phyloP scores from a whole-genome alignment of 2,888 invertebrate species.

The Lithophane semibrunnea region DNA sequence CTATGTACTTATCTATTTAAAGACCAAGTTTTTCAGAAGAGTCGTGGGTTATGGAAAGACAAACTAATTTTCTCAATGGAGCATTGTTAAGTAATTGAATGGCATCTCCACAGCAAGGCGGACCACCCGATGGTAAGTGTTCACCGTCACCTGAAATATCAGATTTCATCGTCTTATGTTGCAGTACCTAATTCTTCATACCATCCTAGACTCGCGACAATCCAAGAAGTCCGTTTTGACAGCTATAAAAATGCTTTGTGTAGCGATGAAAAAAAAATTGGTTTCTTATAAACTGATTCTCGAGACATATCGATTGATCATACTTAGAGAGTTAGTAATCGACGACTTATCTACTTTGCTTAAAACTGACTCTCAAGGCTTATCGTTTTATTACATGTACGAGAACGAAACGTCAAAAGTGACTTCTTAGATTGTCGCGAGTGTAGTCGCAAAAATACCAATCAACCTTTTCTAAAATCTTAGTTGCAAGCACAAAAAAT shows the following conservation, averaged over 20 bases:
- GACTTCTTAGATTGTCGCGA: too few relatives aligned
- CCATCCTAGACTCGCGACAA: not conserved
- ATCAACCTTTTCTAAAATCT: not conserved
- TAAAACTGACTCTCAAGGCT: too few relatives aligned
- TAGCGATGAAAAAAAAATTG: too few relatives aligned
- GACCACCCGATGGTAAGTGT: not conserved
- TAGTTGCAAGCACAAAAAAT: not conserved
- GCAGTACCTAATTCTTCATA: not conserved
- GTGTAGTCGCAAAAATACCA: not conserved
- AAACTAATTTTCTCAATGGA: not conserved
- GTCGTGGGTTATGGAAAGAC: not conserved
- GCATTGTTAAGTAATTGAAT: not conserved
- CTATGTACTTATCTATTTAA: not conserved
- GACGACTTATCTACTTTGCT: too few relatives aligned
- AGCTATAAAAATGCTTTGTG: too few relatives aligned
- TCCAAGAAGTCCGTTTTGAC: too few relatives aligned
- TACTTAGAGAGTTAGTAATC: too few relatives aligned
- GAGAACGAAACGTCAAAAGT: too few relatives aligned
- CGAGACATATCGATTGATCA: too few relatives aligned
- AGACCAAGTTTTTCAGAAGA: conserved; percentile 1
- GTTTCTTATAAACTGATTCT: too few relatives aligned
- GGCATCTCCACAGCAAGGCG: not conserved
- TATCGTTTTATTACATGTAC: too few relatives aligned
- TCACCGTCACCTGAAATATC: not conserved
- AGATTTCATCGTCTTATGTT: not conserved